A percentile compares a stretch with the other conserved stretches of the same genome.
Conservation (phyloP, 2,888 invertebrate species). For the Microdon myrmicae region DNA sequence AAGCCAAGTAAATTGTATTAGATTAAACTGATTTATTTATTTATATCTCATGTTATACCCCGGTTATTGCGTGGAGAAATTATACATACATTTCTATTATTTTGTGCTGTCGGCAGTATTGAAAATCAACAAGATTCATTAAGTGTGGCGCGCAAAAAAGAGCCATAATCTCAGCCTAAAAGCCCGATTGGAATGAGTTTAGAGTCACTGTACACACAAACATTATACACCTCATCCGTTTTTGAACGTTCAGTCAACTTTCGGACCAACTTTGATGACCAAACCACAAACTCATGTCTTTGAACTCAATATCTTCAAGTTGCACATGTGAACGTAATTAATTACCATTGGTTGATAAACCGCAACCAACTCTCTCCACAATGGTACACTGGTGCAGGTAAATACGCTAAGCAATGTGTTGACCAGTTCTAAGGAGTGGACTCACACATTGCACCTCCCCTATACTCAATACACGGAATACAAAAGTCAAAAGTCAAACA, state of each 20-base stretch:
- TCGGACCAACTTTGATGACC: too few relatives aligned
- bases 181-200: conserved; percentile 1
- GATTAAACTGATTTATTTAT: too few relatives aligned
- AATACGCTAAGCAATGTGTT: conserved; percentile 1
- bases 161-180: conserved; percentile 4
- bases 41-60: too few relatives aligned
- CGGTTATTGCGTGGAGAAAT: too few relatives aligned
- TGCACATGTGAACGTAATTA: conserved; percentile 38
- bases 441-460: background rate
- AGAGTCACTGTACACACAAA: background rate
- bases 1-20: too few relatives aligned
- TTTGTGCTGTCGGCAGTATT: conserved; percentile 55
- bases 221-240: too few relatives aligned
- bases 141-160: conserved; percentile 29
- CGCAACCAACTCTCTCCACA: conserved; percentile 11
- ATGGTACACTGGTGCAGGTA: background rate
- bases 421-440: background rate
- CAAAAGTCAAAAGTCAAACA: conserved; percentile 2
- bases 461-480: background rate
- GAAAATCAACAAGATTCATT: conserved; percentile 54
- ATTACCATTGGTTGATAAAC: conserved; percentile 26
- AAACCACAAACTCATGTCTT: conserved; percentile 28
- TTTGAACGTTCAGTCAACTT: too few relatives aligned
- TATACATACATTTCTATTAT: too few relatives aligned
- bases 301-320: conserved; percentile 32